Evolutionary conservation across 2,888 invertebrate genomes (phyloP), one percentile per base, ranked within the genome.

Genomic region (Limnephilus lunatus): DNA sequence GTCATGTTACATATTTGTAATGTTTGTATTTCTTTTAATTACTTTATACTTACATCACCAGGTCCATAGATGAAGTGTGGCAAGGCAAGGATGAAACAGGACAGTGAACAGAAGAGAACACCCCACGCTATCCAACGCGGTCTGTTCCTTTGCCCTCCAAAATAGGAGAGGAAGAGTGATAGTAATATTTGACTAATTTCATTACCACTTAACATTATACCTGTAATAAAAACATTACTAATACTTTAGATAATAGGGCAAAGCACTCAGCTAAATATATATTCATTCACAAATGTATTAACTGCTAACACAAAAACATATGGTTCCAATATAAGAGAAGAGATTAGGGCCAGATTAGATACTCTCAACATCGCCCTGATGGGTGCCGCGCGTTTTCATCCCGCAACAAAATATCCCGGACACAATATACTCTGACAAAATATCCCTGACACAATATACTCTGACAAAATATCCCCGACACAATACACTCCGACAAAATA

Each of bases 151-250:
- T 96, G 96, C n/a, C 97, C 97, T 12, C 97, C 97, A 94, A 96
- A 96, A 94, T 97, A 97, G 32, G 97, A 97, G 82, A 97, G 94
- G 90, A 97, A 95, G 90, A 97, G 94, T 7, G 97, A 97, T 83
- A 97, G 94, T 91, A 97, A 94, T 93, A 97, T 97, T 95, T 97
- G 97, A 91, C 97, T 97, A 94, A 97, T 96, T 95, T 97, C 97
- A 95, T 97, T 97, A 48, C 97, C 97, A 91, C 97, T 97, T 81
- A 97, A 95, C 91, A 97, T 96, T 53, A 97, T 95, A 81, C 97
- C 97, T 97, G 94, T n/a, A 94, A 94, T 90, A 11, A n/a, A 85
- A 82, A 48, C 15, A 48, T 48, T 25, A 68, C 1, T n/a, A 25
- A 68, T 25, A 68, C 7, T 19, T 19, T 68, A 68, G 53, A 68